Base-by-base conservation (phyloP, 2,113 vertebrate genomes). In the Cyprinodon variegatus region DNA sequence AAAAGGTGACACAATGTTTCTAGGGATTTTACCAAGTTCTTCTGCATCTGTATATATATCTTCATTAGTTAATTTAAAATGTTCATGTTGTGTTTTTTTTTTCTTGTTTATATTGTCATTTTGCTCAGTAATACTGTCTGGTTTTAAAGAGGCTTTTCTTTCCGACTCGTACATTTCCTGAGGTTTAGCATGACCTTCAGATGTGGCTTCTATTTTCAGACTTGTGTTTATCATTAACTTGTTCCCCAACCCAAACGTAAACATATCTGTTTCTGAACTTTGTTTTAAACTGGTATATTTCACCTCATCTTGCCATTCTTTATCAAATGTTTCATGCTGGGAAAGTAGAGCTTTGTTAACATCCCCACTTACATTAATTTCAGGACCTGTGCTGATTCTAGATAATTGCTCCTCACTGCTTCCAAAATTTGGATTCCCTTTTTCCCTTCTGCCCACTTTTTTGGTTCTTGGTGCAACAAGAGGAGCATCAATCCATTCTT, bases 401-500 rank as follows among this genome's bases (percentile, higher is more conserved):
- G 48, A 39, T 13, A 68, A 38, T 9, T 40, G 0, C 20, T 20
- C 38, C 2, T 78, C 79, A 2, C 1, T 41, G 41, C 74, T 80
- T 70, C 77, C 69, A 72, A 11, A 11, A 71, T 29, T 68, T 10
- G 43, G 1, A 1, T 65, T 79, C 11, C 20, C 82, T 57, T 82
- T 72, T 78, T 65, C 69, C 75, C 65, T 83, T 8, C 37, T 80
- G 0, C 61, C 70, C 69, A 36, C 83, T 67, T 77, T 93, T 85
- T 88, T 91, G 66, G 63, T 88, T 65, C 92, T 83, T 0, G 90
- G 92, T 68, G 90, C 90, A 81, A 92, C 83, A 68, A 70, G 77
- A 22, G 90, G 91, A 11, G 65, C 22, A 12, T 83, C 77, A 53
- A 46, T 20, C 5, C 20, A 81, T 63, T 78, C 79, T 57, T n/a